A percentile compares a stretch with the other conserved stretches of the same genome.
Conservation (phyloP, 2,113 vertebrate genomes). For the Glareola pratincola region DNA sequence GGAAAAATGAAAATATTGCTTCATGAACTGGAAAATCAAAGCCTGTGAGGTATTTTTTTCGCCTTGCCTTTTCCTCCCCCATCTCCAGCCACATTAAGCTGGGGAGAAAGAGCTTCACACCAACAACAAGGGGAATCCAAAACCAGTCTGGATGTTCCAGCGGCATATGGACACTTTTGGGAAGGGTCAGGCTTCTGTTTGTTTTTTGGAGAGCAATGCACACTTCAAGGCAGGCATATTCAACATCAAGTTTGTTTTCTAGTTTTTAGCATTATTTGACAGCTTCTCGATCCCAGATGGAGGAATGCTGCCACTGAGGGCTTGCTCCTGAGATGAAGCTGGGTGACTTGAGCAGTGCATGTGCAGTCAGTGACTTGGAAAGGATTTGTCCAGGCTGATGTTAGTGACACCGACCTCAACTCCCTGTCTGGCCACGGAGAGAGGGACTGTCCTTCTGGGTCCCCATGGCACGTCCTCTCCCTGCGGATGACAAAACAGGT, state of each 20-base stretch:
- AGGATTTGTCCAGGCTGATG: neutral
- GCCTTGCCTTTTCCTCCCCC: neutral
- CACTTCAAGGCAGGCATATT: neutral
- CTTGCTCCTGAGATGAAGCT: neutral
- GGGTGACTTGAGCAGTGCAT: neutral
- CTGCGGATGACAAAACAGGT: neutral
- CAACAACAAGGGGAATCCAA: neutral
- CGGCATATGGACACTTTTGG: neutral
- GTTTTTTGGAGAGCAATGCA: neutral
- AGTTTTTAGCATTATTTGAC: neutral
- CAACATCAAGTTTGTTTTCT: neutral
- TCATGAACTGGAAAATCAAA: constrained; percentile 1
- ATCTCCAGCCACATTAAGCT: neutral
- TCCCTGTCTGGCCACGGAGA: neutral
- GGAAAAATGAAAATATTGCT: constrained; percentile 16
- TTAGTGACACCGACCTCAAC: neutral
- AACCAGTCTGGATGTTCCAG: neutral
- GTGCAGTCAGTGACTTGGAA: neutral
- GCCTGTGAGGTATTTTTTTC: neutral
- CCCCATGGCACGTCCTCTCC: neutral
- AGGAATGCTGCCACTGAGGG: neutral
- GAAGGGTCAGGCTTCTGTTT: neutral
- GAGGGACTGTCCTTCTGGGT: neutral
- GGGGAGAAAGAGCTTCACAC: neutral
- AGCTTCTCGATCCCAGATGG: neutral